Base-by-base conservation (phyloP, 2,113 vertebrate species). In the Cacatua alba region DNA sequence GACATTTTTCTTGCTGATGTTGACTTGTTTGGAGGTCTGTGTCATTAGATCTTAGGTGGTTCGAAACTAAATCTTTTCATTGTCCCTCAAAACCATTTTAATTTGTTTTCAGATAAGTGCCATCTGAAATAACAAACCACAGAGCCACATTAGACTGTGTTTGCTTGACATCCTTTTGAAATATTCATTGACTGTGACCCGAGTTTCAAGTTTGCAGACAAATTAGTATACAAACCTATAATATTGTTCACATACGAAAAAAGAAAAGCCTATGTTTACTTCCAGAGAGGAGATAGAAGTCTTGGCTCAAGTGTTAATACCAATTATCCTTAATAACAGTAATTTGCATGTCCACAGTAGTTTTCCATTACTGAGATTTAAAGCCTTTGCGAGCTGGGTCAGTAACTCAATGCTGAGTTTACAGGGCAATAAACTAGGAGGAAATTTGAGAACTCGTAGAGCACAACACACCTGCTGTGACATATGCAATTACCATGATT, bases 321-420 rank as follows among this genome's bases (percentile, higher is more conserved):
- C 55, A 82, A 37, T 84, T 84, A 89, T 75, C 82, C 57, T 75
- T 95, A 92, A 86, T 79, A 96, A 89, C 41, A 75, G 55, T 89
- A 84, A 95, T 94, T 94, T 90, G 43, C 31, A 71, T 43, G 62
- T 71, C 46, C 51, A 37, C 65, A 75, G 65, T 55, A 81, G 37
- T 48, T 91, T 70, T 53, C 43, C 68, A 51, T 31, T 17, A 6
- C 28, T 63, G 55, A 63, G 53, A 88, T 88, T 80, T 80, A 91
- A 88, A 65, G 25, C 39, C 37, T 87, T 65, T 82, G 55, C 62
- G 67, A 89, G 84, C 55, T 67, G 52, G 10, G 65, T 86, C 81
- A 77, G 37, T 70, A 84, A 89, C 46, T 84, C 69, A 46, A 13
- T 29, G 29, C 28, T 87, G 87, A 89, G 91, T 91, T 83, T 70